A percentile compares a stretch with the other conserved stretches of the same genome.
These are phyloP conservation scores for Piprites chloris DNA, from an alignment of 2,113 vertebrate genomes.

Conservation along the genomic window DNA sequence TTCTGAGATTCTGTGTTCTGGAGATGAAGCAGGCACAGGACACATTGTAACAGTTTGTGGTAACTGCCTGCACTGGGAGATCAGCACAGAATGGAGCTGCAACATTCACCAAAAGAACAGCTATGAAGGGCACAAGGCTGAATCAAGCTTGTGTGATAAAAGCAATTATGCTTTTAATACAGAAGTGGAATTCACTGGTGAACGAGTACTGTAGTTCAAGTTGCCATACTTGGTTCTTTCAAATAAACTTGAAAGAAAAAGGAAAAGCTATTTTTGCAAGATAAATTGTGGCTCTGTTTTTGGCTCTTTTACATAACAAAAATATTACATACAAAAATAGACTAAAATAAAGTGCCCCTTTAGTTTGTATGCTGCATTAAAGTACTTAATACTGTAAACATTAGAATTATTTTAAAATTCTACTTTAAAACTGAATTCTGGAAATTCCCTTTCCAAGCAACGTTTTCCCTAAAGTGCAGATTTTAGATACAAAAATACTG, in stretches of 20 bases:
- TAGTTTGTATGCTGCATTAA: constrained; percentile 56
- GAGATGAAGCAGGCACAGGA: constrained; percentile 3
- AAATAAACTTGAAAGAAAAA: constrained; percentile 33
- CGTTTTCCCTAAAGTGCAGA: constrained; percentile 85
- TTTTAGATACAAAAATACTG: constrained; percentile 85
- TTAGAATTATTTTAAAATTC: constrained; percentile 59
- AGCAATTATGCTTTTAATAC: not conserved
- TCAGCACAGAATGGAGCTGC: not conserved
- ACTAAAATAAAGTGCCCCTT: constrained; percentile 63
- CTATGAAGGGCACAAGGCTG: not conserved
- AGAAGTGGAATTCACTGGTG: not conserved
- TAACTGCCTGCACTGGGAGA: not conserved
- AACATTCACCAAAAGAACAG: not conserved
- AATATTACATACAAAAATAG: constrained; percentile 73
- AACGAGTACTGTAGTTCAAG: not conserved
- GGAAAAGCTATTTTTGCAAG: not conserved
- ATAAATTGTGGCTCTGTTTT: constrained; percentile 14
- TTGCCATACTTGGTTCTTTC: not conserved
- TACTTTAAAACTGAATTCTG: constrained; percentile 54
- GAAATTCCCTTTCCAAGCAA: constrained; percentile 65
- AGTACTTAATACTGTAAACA: constrained; percentile 71
- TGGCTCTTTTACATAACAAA: constrained; percentile 48
- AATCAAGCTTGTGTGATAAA: not conserved
- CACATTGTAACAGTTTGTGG: not conserved
- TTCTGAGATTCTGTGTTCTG: not conserved